Conservation (phyloP, 2,797 vertebrate species). For the Percopsis omiscomaycus region DNA sequence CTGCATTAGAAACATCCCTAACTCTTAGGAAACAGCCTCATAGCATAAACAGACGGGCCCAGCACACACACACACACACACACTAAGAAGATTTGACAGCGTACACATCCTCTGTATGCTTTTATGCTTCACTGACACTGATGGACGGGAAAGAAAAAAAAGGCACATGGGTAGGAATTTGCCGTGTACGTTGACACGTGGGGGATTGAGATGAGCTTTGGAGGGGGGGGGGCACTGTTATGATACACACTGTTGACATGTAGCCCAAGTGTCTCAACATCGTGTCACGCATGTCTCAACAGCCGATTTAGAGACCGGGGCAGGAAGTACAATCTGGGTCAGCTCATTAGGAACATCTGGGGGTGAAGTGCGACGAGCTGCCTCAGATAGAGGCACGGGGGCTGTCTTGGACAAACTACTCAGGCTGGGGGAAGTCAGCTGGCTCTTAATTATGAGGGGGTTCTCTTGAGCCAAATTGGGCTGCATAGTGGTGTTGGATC, state of each 20-base stretch:
- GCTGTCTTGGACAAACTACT: conserved; percentile 37
- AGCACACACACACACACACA: conserved; percentile 15
- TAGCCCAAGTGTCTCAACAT: conserved; percentile 65
- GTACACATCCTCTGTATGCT: conserved; percentile 55
- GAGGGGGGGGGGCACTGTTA: conserved; percentile 43
- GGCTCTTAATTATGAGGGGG: conserved; percentile 68
- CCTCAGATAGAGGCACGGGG: conserved; percentile 45
- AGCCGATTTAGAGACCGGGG: conserved; percentile 61
- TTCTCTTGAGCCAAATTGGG: conserved; percentile 54
- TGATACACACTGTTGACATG: conserved; percentile 73
- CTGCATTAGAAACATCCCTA: conserved; percentile 45
- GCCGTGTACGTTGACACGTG: conserved; percentile 64
- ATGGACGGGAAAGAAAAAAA: conserved; percentile 38
- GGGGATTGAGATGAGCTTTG: conserved; percentile 55
- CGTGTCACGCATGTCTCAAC: conserved; percentile 61
- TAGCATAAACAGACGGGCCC: conserved; percentile 43
- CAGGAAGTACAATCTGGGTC: conserved; percentile 74
- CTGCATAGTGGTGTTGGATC: conserved; percentile 41
- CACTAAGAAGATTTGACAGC: conserved; percentile 70
- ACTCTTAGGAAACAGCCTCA: conserved; percentile 56
- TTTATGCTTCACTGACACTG: conserved; percentile 65
- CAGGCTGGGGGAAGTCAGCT: conserved; percentile 60
- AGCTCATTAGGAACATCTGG: conserved; percentile 69
- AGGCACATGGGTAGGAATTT: conserved; percentile 56
- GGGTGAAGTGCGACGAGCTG: conserved; percentile 39